These are phyloP conservation scores for Tenthredo livida DNA, from an alignment of 2,888 invertebrate species.

Conservation along the genomic window DNA sequence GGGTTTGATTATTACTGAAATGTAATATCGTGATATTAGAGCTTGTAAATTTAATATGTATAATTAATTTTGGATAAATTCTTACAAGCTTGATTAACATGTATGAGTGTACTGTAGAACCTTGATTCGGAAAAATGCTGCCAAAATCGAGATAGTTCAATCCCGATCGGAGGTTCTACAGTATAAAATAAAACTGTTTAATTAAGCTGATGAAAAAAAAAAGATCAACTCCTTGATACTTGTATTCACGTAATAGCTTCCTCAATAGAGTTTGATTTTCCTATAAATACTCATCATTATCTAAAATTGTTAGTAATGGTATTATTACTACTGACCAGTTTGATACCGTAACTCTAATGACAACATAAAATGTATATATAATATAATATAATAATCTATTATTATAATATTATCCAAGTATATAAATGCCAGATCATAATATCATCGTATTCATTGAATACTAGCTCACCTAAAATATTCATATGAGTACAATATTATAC, in stretches of 20 bases:
- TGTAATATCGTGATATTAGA: constrained; percentile 1
- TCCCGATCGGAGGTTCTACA: not conserved
- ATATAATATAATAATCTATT: constrained; percentile 38
- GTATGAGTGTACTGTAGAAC: not conserved
- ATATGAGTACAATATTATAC: not conserved
- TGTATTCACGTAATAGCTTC: not conserved
- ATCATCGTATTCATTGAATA: not conserved
- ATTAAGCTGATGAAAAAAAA: not conserved
- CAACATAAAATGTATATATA: constrained; percentile 15
- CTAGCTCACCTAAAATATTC: constrained; percentile 15
- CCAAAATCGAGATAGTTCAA: not conserved
- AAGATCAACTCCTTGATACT: constrained; percentile 15
- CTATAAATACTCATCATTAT: constrained; percentile 27
- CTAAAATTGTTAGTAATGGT: constrained; percentile 12
- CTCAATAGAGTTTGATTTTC: not conserved
- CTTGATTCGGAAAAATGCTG: not conserved
- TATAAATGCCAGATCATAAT: constrained; percentile 13
- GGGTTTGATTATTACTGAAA: constrained; percentile 21
- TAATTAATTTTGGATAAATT: too few species aligned
- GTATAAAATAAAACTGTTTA: not conserved
- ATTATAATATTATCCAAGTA: constrained; percentile 21
- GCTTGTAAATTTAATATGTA: not conserved
- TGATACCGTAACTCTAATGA: constrained; percentile 30
- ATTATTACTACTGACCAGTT: constrained; percentile 39
- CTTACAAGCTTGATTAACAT: not conserved